phyloP scores from a whole-genome alignment of 2,888 invertebrate species.

The Seladonia tumulorum region DNA sequence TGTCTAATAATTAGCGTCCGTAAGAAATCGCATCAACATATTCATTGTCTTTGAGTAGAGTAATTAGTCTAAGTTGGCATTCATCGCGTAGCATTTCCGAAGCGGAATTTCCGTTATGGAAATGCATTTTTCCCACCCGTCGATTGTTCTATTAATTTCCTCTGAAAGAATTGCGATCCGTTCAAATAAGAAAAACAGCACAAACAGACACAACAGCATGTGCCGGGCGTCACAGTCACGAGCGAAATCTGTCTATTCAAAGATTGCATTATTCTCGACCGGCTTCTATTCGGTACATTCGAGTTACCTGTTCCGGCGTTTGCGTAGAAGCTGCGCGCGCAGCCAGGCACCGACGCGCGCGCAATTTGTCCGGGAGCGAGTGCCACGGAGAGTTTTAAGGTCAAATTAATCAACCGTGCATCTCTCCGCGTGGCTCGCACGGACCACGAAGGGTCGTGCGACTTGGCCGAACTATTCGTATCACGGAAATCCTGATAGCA shows the following conservation, averaged over 20 bases:
- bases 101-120: neutral
- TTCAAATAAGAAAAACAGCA: neutral
- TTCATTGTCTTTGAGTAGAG: neutral
- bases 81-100: neutral
- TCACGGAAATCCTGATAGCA: conserved; percentile 62
- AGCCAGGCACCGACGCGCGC: conserved; percentile 12
- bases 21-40: neutral
- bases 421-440: conserved; percentile 54
- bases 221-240: neutral
- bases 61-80: neutral
- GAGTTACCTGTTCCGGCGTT: conserved; percentile 50
- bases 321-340: conserved; percentile 24
- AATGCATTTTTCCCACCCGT: neutral
- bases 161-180: neutral
- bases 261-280: neutral
- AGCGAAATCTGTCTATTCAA: neutral
- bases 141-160: neutral
- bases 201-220: neutral
- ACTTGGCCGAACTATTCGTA: conserved; percentile 55
- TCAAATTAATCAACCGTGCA: conserved; percentile 74
- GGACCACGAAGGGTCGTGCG: conserved; percentile 54
- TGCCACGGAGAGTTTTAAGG: conserved; percentile 73
- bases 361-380: conserved; percentile 51
- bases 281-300: conserved; percentile 30
- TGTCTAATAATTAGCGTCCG: too few species aligned